These are phyloP conservation scores for Psix sp. DNA, from an alignment of 1,140 invertebrate genomes.

Conservation along the genomic window DNA sequence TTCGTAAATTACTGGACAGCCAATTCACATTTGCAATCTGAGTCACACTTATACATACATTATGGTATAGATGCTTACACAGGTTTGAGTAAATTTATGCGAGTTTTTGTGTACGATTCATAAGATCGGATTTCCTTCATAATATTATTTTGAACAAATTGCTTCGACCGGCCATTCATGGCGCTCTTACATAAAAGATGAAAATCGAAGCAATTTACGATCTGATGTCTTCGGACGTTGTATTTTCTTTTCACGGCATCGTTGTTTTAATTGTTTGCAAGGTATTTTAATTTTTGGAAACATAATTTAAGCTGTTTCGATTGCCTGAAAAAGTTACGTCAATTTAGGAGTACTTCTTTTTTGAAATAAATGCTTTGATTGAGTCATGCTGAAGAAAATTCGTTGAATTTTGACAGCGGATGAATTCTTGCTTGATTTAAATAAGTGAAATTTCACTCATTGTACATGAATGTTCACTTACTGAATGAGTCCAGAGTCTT, in stretches of 20 bases:
- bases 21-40: constrained; percentile 19
- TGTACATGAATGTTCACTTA: too few species aligned
- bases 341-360: too few species aligned
- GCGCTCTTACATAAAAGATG: constrained; percentile 35
- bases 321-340: too few species aligned
- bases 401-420: too few species aligned
- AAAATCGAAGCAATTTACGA: constrained; percentile 43
- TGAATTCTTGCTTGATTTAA: too few species aligned
- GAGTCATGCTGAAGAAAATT: too few species aligned
- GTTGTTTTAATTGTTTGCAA: constrained; percentile 23
- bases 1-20: constrained; percentile 17
- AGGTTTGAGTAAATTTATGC: too few species aligned
- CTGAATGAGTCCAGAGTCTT: too few species aligned
- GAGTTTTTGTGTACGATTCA: constrained; percentile 18
- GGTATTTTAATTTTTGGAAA: constrained; percentile 26
- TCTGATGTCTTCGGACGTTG: constrained; percentile 18
- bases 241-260: not conserved
- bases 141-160: constrained; percentile 37
- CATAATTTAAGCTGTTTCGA: constrained; percentile 7
- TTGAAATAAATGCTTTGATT: too few species aligned
- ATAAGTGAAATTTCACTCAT: too few species aligned
- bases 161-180: constrained; percentile 17
- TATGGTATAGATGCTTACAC: too few species aligned
- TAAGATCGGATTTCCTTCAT: constrained; percentile 26
- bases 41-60: constrained; percentile 14